Evolutionary conservation across 2,797 vertebrate species (phyloP), one percentile per base, ranked within the genome.

Genomic region (Sus cebifrons): DNA sequence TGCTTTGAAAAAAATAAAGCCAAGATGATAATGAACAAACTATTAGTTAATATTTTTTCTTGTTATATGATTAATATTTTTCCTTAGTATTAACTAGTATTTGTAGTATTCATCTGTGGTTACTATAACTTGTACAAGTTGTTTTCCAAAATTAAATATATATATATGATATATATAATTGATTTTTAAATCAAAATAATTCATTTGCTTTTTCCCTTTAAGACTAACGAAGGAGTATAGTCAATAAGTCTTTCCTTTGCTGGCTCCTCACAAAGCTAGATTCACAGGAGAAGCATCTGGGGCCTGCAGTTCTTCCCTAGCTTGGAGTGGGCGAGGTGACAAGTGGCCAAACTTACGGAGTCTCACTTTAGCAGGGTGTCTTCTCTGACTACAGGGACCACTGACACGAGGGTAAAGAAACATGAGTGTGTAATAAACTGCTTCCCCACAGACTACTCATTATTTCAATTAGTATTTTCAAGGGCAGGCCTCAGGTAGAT

Each of bases 1-100:
- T 74, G 10, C 71, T 93, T 86, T 94, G 25, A 81, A 74, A 95
- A 95, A 95, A 92, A 56, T 23, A 96, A 96, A 93, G 49, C 1
- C 18, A 82, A 49, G 29, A 64, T 86, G 12, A 58, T 40, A 68
- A 1, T 36, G 27, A 82, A 70, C 49, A 95, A 49, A 29, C 40
- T 29, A 70, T 71, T 54, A 64, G 15, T n/a, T 81, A 56, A 86
- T 78, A 91, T 67, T 91, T 71, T 82, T 10, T 79, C 74, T 75
- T 91, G 52, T 67, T 64, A n/a, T 56, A 85, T 68, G 40, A 70
- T 56, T 56, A 78, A 32, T 36, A 89, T 73, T 81, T 84, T 62
- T 23, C 67, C 44, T 86, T 90, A 75, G 36, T 75, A 95, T 85
- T 81, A 94, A 87, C 67, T 89, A 88, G 60, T 87, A 65, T 60